A percentile compares a stretch with the other conserved stretches of the same genome.
phyloP scores from a whole-genome alignment of 2,888 invertebrate species.

The Odontocolon sp. region DNA sequence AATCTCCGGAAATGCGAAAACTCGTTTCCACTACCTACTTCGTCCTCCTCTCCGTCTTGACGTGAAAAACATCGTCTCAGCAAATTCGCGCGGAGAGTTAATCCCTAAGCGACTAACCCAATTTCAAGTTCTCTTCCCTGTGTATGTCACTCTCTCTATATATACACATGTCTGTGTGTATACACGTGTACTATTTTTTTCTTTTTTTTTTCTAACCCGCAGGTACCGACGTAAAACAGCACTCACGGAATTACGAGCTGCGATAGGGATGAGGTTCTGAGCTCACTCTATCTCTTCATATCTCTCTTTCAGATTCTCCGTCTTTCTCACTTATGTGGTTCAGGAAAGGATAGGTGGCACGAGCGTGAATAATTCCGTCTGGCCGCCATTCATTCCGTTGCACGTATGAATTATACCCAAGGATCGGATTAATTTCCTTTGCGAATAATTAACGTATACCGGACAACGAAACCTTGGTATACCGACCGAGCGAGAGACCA shows the following conservation, averaged over 20 bases:
- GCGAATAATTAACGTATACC: constrained; percentile 76
- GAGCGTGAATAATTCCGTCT: constrained; percentile 75
- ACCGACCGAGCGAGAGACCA: no score
- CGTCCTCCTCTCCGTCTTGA: not conserved
- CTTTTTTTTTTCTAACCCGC: not conserved
- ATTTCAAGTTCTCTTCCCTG: constrained; percentile 26
- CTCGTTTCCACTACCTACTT: not conserved
- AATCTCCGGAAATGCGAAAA: constrained; percentile 6
- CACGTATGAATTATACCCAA: constrained; percentile 73
- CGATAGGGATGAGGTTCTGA: constrained; percentile 19
- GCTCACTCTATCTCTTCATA: no score
- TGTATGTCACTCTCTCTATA: not conserved
- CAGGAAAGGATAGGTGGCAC: constrained; percentile 63
- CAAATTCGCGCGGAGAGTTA: not conserved
- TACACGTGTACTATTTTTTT: not conserved
- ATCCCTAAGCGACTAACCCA: constrained; percentile 41
- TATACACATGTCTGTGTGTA: not conserved
- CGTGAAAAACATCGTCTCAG: constrained; percentile 17
- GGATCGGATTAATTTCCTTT: constrained; percentile 76
- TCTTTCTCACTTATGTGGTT: no score
- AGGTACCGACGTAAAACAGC: constrained; percentile 23
- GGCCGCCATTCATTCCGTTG: constrained; percentile 71
- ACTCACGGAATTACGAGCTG: constrained; percentile 37
- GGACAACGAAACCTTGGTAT: constrained; percentile 71
- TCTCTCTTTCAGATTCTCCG: no score